These are phyloP conservation scores for Julus scanicus DNA, from an alignment of 2,888 invertebrate genomes.

Conservation along the genomic window DNA sequence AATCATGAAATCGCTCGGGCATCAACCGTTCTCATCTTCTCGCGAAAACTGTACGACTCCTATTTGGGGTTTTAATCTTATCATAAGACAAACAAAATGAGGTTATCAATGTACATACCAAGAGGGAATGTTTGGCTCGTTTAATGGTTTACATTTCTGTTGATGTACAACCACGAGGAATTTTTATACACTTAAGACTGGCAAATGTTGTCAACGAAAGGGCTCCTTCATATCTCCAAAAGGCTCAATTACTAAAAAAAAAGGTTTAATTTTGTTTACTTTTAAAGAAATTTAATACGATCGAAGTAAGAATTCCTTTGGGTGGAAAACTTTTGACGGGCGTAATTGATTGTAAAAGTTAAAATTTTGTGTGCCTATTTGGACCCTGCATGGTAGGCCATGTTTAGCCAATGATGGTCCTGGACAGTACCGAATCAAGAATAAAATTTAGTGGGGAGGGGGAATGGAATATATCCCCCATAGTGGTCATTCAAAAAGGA, in stretches of 20 bases:
- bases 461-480: too few species aligned
- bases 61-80: constrained; percentile 32
- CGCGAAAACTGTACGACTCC: neutral
- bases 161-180: neutral
- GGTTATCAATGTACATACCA: constrained; percentile 25
- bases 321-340: too few species aligned
- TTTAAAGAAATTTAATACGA: neutral
- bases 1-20: neutral
- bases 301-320: neutral
- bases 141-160: neutral
- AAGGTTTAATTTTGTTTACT: neutral
- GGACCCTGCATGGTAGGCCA: too few species aligned
- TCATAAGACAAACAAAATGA: constrained; percentile 42
- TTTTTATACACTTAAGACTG: neutral
- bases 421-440: too few species aligned
- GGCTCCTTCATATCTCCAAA: neutral
- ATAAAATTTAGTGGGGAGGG: too few species aligned
- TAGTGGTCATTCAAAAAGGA: too few species aligned
- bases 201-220: constrained; percentile 9
- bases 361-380: too few species aligned
- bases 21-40: neutral
- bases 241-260: neutral
- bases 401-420: too few species aligned
- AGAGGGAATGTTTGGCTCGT: constrained; percentile 5
- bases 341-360: too few species aligned